Conservation (phyloP, 2,113 vertebrate species). For the Gobio gobio region DNA sequence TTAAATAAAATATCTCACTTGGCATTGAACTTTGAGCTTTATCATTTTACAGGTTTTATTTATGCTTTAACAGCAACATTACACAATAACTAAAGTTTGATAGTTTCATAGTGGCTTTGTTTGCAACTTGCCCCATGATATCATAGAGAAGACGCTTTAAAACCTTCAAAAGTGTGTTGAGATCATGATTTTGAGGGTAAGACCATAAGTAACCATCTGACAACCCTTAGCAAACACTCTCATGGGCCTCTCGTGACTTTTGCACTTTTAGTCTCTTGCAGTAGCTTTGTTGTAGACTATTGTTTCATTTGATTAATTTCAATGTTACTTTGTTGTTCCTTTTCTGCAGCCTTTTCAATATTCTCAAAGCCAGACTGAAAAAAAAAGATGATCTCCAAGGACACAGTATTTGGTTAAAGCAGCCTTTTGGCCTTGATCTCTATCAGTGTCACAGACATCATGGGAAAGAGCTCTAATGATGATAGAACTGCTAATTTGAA, state of each 20-base stretch:
- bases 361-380: background rate
- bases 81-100: no score
- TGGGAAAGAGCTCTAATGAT: constrained; percentile 47
- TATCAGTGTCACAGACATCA: constrained; percentile 36
- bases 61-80: no score
- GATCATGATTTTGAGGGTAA: no score
- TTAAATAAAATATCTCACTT: no score
- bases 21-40: no score
- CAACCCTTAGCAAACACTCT: background rate
- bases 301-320: background rate
- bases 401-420: background rate
- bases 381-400: constrained; percentile 10
- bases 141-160: no score
- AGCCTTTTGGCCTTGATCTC: constrained; percentile 52
- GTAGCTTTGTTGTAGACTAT: background rate
- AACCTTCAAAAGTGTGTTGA: no score
- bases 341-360: background rate
- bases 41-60: no score
- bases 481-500: constrained; percentile 57
- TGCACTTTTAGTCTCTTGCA: background rate
- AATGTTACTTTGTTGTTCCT: background rate
- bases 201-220: background rate
- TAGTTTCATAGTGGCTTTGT: no score
- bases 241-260: background rate
- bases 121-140: no score